Percentiles rank a stretch among this genome's conserved stretches.
phyloP scores from a whole-genome alignment of 2,797 vertebrate species.

The Glossophaga mutica region DNA sequence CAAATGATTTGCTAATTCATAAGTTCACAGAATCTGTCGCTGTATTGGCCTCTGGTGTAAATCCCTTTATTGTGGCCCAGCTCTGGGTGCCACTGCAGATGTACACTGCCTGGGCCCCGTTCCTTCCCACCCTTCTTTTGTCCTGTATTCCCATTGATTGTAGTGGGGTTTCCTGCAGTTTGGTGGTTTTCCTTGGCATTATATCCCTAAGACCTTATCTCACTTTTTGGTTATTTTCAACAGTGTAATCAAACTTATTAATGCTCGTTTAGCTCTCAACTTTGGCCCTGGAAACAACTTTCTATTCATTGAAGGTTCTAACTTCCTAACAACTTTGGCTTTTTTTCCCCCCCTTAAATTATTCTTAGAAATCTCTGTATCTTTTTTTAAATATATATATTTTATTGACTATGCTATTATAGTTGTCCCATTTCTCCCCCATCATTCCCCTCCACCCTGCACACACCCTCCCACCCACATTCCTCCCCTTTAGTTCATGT shows the following conservation, averaged over 20 bases:
- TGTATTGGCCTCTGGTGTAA: neutral
- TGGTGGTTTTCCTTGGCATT: neutral
- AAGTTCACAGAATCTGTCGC: neutral
- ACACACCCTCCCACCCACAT: too few relatives aligned
- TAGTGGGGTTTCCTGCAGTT: neutral
- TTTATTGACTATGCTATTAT: too few relatives aligned
- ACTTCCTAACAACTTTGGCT: neutral
- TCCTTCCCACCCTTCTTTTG: neutral
- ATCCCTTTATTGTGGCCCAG: neutral
- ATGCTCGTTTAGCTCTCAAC: neutral
- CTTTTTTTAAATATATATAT: too few relatives aligned
- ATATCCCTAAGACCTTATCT: neutral
- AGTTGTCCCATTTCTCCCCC: too few relatives aligned
- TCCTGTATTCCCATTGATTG: neutral
- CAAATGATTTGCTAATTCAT: neutral
- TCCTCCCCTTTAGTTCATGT: too few relatives aligned
- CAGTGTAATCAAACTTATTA: neutral
- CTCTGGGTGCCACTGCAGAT: neutral
- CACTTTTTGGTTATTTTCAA: slow-evolving; percentile 22
- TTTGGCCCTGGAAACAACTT: neutral
- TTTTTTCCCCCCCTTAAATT: neutral
- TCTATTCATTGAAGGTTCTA: neutral
- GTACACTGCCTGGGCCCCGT: neutral
- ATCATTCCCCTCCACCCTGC: too few relatives aligned
- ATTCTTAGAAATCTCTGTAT: slow-evolving; percentile 15